phyloP scores from a whole-genome alignment of 2,113 vertebrate species.

The Scortum barcoo region DNA sequence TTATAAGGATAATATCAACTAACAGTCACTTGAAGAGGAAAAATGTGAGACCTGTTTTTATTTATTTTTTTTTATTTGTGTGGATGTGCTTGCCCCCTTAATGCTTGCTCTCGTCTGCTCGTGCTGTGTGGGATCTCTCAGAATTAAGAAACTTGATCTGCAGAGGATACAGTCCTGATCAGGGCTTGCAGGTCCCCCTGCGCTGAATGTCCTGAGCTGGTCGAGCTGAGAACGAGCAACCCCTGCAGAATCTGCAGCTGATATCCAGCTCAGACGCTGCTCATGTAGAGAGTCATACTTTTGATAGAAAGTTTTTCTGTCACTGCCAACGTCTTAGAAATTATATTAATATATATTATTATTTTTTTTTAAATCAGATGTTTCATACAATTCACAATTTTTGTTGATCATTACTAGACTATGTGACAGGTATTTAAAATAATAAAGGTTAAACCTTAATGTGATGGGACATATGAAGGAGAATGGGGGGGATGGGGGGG shows the following conservation, averaged over 20 bases:
- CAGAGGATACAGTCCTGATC: not conserved
- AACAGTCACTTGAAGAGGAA: not conserved
- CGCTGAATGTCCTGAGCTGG: slow-evolving; percentile 16
- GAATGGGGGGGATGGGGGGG: too few relatives aligned
- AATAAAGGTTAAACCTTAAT: not conserved
- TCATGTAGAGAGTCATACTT: slow-evolving; percentile 1
- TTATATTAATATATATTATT: too few relatives aligned
- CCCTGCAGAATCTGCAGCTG: slow-evolving; percentile 38
- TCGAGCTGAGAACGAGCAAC: slow-evolving; percentile 30
- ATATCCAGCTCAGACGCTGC: slow-evolving; percentile 34
- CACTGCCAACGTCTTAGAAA: slow-evolving; percentile 4
- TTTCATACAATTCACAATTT: not conserved
- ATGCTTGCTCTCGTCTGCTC: not conserved
- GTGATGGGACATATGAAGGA: not conserved
- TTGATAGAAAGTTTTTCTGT: not conserved
- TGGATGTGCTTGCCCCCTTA: not conserved
- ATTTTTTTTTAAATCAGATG: too few relatives aligned
- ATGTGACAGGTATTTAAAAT: not conserved
- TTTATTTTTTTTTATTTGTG: too few relatives aligned
- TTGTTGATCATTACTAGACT: not conserved
- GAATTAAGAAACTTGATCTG: slow-evolving; percentile 1
- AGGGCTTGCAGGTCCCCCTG: slow-evolving; percentile 6
- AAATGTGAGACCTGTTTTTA: not conserved
- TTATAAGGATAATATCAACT: too few relatives aligned
- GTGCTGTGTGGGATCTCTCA: not conserved